phyloP scores from a whole-genome alignment of 2,888 invertebrate species.

The Osedax frankpressi region DNA sequence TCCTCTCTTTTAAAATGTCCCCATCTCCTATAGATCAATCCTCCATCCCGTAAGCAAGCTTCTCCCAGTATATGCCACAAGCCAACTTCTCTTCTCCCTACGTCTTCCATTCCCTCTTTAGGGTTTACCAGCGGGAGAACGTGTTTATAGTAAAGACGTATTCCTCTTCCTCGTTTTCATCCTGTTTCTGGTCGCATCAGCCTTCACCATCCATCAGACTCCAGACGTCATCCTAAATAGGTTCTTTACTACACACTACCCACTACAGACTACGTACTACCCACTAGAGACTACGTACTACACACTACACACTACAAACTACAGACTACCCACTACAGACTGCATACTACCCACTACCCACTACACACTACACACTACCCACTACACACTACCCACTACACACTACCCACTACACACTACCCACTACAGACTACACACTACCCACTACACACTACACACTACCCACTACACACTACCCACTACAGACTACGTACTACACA shows the following conservation, averaged over 20 bases:
- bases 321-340: too few relatives aligned
- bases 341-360: too few relatives aligned
- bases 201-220: conserved; percentile 29
- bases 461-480: too few relatives aligned
- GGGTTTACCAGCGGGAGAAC: conserved; percentile 29
- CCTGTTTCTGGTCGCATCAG: conserved; percentile 30
- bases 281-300: too few relatives aligned
- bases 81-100: not conserved
- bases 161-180: conserved; percentile 34
- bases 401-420: too few relatives aligned
- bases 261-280: not conserved
- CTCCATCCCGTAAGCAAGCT: not conserved
- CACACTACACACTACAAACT: too few relatives aligned
- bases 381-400: too few relatives aligned
- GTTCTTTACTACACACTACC: conserved; percentile 21
- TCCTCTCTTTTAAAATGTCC: too few relatives aligned
- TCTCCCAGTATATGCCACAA: not conserved
- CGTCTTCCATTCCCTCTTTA: conserved; percentile 19
- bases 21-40: not conserved
- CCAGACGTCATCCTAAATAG: conserved; percentile 34
- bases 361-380: too few relatives aligned
- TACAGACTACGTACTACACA: too few relatives aligned
- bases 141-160: conserved; percentile 31
- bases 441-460: too few relatives aligned
- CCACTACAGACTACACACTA: too few relatives aligned